Evolutionary conservation across 2,888 invertebrate genomes (phyloP), one percentile per base, ranked within the genome.

Genomic region (Eupithecia abbreviata): DNA sequence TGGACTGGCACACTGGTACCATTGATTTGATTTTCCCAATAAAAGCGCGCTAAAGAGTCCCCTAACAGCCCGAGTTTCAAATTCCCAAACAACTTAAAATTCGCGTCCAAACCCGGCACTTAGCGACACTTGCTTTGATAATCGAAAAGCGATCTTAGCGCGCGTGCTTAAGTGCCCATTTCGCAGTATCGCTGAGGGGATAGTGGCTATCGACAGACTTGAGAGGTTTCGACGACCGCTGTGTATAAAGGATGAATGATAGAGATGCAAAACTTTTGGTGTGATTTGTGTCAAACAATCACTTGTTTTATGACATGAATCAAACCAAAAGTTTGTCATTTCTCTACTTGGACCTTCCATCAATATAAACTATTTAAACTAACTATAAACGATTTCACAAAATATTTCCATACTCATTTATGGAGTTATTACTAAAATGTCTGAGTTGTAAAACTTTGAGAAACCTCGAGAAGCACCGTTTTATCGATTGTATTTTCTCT

Each of bases 161-260:
- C 79, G 74, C 81, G 81, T 81, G 81, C 70, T 76, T 74, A 78
- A 81, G 81, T 80, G 79, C 71, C 77, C 71, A 78, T 78, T 79
- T 62, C 72, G 51, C 66, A 47, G 62, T 62, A 74, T 62, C 71
- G 73, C 73, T 73, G 71, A 45, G 72, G 55, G 77, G 77, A 73
- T 73, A 75, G 71, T 75, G 76, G 76, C 75, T 74, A 76, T 75
- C 73, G 75, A 77, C 66, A 18, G 49, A 66, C 66, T 18, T 47
- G 30, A 69, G 69, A 47, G 69, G 69, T 30, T 45, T 45, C 12
- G 47, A 45, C 6, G 18, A 47, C 47, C 12, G 13, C 42, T 65
- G 15, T 66, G 12, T 68, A n/a, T 66, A 18, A 18, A 18, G 55
- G 66, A 66, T 62, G 42, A 66, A 66, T 66, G 65, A 41, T 18